Evolutionary conservation across 2,888 invertebrate species (phyloP).

Genomic region (Biston betularia): DNA sequence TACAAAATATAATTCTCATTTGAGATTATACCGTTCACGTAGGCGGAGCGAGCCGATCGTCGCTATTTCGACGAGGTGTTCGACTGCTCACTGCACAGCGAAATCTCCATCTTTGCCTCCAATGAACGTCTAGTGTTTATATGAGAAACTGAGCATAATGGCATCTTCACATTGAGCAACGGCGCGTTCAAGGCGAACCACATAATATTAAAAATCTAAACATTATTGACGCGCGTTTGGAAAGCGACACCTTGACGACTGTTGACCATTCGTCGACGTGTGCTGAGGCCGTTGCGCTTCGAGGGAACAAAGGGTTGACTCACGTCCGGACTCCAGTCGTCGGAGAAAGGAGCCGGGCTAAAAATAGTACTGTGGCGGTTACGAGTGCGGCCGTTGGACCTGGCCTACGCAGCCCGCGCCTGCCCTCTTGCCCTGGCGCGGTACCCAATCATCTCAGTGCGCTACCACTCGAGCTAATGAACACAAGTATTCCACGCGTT

Average conservation of each 20-base stretch:
- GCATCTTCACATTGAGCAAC: slow-evolving; percentile 75
- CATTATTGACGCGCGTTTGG: slow-evolving; percentile 71
- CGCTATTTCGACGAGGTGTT: slow-evolving; percentile 55
- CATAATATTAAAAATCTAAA: slow-evolving; percentile 76
- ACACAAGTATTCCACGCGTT: slow-evolving; percentile 30
- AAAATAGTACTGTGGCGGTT: slow-evolving; percentile 76
- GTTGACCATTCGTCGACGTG: slow-evolving; percentile 51
- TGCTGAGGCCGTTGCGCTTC: slow-evolving; percentile 59
- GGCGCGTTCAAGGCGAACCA: slow-evolving; percentile 73
- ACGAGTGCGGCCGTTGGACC: slow-evolving; percentile 69
- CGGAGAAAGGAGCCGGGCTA: slow-evolving; percentile 76
- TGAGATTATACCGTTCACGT: slow-evolving; percentile 35
- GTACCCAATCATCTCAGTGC: slow-evolving; percentile 53
- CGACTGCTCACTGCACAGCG: slow-evolving; percentile 35
- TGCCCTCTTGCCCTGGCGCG: slow-evolving; percentile 58
- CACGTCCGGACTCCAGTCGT: slow-evolving; percentile 73
- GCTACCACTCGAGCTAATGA: slow-evolving; percentile 39
- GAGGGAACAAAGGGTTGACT: slow-evolving; percentile 80
- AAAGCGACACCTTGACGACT: slow-evolving; percentile 68
- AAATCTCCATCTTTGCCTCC: slow-evolving; percentile 62
- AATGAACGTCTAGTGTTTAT: slow-evolving; percentile 67
- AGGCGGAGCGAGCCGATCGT: slow-evolving; percentile 56
- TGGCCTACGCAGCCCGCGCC: slow-evolving; percentile 69
- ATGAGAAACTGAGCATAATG: slow-evolving; percentile 62
- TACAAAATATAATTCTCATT: neutral